Conservation (phyloP, 2,113 vertebrate genomes). For the Platycercus adscitus region DNA sequence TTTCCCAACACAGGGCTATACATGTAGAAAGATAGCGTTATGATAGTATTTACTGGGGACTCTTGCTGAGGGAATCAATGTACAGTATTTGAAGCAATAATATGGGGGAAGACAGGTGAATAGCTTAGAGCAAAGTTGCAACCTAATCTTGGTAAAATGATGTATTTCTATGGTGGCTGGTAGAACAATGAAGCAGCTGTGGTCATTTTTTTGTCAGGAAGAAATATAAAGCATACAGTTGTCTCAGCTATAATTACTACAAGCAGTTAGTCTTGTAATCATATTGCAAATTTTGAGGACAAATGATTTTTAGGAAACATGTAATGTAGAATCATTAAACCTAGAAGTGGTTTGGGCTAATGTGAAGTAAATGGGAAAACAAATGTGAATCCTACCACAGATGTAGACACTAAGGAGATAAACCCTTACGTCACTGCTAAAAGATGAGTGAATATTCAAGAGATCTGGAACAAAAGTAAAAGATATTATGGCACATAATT, state of each 20-base stretch:
- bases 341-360: background rate
- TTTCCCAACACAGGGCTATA: background rate
- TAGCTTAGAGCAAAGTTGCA: background rate
- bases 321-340: background rate
- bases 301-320: background rate
- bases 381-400: background rate
- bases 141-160: background rate
- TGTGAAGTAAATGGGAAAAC: background rate
- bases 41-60: background rate
- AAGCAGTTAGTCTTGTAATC: background rate
- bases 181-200: background rate
- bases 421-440: background rate
- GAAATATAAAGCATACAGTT: background rate
- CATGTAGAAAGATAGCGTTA: fast-evolving
- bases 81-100: fast-evolving
- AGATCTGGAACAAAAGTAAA: background rate
- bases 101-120: background rate
- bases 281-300: background rate
- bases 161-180: background rate
- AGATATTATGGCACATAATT: background rate
- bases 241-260: background rate
- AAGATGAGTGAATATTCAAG: background rate
- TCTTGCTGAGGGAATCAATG: background rate
- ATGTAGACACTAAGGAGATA: background rate
- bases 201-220: background rate